A percentile compares a stretch with the other conserved stretches of the same genome.
phyloP scores from a whole-genome alignment of 2,888 invertebrate species.

The Ischnus inquisitorius region DNA sequence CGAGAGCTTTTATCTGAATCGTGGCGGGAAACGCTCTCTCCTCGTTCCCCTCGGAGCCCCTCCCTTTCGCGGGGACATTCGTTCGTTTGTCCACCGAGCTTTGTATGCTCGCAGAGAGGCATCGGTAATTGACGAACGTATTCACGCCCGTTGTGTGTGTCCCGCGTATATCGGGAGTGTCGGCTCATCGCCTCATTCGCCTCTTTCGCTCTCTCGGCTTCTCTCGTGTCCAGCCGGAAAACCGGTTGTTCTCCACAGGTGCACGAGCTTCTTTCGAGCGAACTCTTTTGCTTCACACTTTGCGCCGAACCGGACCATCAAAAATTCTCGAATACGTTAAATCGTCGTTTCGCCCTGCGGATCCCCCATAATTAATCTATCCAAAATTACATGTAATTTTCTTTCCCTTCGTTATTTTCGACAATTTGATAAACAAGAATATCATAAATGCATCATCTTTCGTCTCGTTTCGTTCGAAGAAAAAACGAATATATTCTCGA shows the following conservation, averaged over 20 bases:
- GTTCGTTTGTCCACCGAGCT: conserved; percentile 24
- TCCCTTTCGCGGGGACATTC: conserved; percentile 1
- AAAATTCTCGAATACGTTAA: conserved; percentile 44
- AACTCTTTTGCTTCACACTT: conserved; percentile 56
- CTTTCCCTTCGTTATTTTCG: background rate
- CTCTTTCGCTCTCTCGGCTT: conserved; percentile 56
- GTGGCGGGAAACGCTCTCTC: conserved; percentile 23
- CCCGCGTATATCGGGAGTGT: conserved; percentile 15
- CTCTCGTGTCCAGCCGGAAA: conserved; percentile 75
- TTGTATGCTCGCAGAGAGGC: conserved; percentile 1
- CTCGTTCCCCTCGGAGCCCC: background rate
- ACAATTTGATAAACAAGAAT: background rate
- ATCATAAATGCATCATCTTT: background rate
- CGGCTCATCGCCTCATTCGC: conserved; percentile 17
- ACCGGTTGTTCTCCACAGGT: conserved; percentile 79
- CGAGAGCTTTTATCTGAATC: conserved; percentile 35
- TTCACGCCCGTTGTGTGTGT: conserved; percentile 52
- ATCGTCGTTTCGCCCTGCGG: conserved; percentile 14
- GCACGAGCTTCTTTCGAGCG: conserved; percentile 72
- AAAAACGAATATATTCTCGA: background rate
- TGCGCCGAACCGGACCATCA: conserved; percentile 25
- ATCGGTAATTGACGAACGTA: conserved; percentile 61
- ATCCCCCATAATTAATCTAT: conserved; percentile 39
- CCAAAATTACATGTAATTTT: background rate
- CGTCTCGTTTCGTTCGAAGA: background rate